These are phyloP conservation scores for Colletes latitarsis DNA, from an alignment of 1,140 invertebrate species.

Conservation along the genomic window DNA sequence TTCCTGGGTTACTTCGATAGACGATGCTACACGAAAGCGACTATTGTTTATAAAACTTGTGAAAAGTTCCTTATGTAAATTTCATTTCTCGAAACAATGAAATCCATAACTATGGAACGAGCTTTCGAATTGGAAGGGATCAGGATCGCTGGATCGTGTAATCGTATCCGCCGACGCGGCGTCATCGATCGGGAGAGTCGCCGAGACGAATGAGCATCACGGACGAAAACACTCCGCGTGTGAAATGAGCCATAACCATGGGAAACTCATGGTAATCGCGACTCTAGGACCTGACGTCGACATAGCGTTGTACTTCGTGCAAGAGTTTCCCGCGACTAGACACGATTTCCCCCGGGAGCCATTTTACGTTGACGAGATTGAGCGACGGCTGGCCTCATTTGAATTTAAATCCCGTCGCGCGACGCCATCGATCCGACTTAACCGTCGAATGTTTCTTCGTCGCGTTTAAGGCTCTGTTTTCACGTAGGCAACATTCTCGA, in stretches of 20 bases:
- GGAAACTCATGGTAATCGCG: background rate
- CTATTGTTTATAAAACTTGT: too few relatives aligned
- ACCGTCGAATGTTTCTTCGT: background rate
- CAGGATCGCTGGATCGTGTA: background rate
- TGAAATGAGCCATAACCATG: background rate
- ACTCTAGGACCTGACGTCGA: too few relatives aligned
- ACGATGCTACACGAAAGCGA: too few relatives aligned
- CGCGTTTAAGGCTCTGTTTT: background rate
- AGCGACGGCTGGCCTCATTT: slow-evolving; percentile 4
- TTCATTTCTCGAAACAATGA: background rate
- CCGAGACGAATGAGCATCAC: background rate
- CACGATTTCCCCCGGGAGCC: background rate
- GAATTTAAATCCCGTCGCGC: slow-evolving; percentile 6
- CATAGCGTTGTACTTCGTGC: background rate
- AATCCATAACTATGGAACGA: background rate
- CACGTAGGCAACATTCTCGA: too few relatives aligned
- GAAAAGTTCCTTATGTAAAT: too few relatives aligned
- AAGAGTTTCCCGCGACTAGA: background rate
- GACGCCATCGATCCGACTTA: background rate
- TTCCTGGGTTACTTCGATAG: too few relatives aligned
- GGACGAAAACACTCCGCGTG: background rate
- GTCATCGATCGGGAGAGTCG: background rate
- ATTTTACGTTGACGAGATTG: background rate
- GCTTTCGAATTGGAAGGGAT: background rate
- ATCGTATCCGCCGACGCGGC: background rate